Base-by-base conservation (phyloP, 2,113 vertebrate species). In the Bubalus kerabau region DNA sequence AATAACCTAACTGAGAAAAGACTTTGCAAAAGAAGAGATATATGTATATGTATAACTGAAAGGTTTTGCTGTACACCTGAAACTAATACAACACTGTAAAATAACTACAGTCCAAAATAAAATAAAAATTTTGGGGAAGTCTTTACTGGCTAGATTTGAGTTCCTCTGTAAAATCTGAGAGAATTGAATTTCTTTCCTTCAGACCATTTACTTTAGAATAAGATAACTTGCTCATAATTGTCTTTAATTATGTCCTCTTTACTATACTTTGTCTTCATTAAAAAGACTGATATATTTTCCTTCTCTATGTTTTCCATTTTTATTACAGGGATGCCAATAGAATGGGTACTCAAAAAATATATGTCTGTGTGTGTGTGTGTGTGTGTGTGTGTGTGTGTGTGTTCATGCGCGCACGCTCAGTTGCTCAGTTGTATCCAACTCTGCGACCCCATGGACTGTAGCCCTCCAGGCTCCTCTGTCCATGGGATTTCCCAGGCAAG, bases 391-490 rank as follows among this genome's bases (percentile, higher is more conserved):
- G 36, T 19, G 64, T 36, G 36, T 36, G 36, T 36, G 36, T 36
- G 36, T 36, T 36, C 62, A 17, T 0, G 7, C 15, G 7, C 0
- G 3, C 15, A n/a, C 0, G 3, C 64, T 67, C 48, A 48, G 48
- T 48, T 3, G 48, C 11, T 48, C 48, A 48, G 11, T 48, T 2
- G 11, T 48, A 12, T 48, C 48, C 48, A 2, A 48, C 48, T 48
- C 48, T 48, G 48, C 0, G 48, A 48, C 48, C 48, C 48, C 48
- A 48, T 3, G 48, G 12, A 48, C 12, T 12, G 12, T 12, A 48
- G 48, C 48, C 11, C 48, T 1, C 48, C 11, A 48, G 48, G 48
- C 48, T 12, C 12, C 48, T 12, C 10, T 48, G 48, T 48, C 48
- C 11, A 1, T 48, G 1, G 64, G 17, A 71, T 71, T 71, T 36